These are phyloP conservation scores for Stichopus chloronotus DNA, from an alignment of 35 echinoderm and acorn worm genomes.

Conservation along the genomic window DNA sequence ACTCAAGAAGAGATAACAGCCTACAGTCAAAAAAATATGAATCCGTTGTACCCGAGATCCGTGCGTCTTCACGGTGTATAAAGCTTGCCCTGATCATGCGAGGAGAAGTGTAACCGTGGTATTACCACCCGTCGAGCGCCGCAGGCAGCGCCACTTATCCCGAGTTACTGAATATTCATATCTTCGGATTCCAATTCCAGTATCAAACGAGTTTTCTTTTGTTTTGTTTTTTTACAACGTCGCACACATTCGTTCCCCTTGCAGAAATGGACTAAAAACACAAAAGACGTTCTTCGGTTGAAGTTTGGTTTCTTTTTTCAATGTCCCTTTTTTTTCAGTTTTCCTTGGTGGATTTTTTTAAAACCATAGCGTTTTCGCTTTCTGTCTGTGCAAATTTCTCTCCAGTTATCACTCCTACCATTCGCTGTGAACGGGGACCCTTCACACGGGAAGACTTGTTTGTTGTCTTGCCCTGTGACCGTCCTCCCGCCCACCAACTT, in stretches of 20 bases:
- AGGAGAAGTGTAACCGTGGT: constrained; percentile 42
- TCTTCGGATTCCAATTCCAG: not conserved
- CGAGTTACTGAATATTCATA: constrained; percentile 47
- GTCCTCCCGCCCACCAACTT: not conserved
- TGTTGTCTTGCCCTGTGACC: too few relatives aligned
- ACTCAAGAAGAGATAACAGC: not conserved
- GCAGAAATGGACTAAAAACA: not conserved
- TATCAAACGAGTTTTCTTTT: not conserved
- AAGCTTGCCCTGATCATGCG: too few relatives aligned
- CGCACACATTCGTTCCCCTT: not conserved
- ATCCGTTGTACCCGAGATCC: not conserved
- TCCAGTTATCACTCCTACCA: too few relatives aligned
- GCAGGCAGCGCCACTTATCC: constrained; percentile 47
- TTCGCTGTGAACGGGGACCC: too few relatives aligned
- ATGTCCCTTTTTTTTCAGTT: not conserved
- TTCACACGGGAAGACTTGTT: too few relatives aligned
- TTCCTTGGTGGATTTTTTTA: too few relatives aligned
- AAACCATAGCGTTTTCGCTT: too few relatives aligned
- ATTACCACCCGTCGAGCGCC: constrained; percentile 58
- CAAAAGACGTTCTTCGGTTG: too few relatives aligned
- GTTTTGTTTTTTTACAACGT: not conserved
- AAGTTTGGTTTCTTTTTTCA: constrained; percentile 14
- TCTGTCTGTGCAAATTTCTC: too few relatives aligned
- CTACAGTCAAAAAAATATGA: not conserved
- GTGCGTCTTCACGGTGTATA: not conserved